These are phyloP conservation scores for Trachops cirrhosus DNA, from an alignment of 2,797 vertebrate genomes.

Conservation along the genomic window DNA sequence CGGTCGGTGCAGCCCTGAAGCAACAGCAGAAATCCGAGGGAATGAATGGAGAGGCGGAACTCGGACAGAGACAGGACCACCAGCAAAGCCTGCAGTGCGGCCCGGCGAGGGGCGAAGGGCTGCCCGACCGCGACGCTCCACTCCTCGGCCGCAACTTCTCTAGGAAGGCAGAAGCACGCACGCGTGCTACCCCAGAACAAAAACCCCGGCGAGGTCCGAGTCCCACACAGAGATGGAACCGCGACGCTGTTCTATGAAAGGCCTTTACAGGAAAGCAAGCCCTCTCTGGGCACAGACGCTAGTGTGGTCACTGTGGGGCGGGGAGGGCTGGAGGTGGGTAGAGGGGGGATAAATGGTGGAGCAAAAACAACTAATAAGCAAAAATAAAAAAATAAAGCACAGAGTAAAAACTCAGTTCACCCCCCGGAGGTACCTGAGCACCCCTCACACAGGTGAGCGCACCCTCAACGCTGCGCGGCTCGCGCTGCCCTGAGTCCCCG, in stretches of 20 bases:
- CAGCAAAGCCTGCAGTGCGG: neutral
- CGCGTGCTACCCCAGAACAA: neutral
- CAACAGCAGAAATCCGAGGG: neutral
- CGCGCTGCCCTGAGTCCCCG: neutral
- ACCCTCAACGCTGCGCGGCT: accelerated
- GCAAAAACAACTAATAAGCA: neutral
- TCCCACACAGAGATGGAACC: neutral
- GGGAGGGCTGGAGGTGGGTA: neutral
- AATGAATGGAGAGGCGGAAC: neutral
- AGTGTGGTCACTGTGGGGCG: too few relatives aligned
- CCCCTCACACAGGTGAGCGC: neutral
- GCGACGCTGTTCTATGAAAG: neutral
- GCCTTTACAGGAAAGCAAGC: neutral
- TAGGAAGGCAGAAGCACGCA: neutral
- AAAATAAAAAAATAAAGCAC: neutral
- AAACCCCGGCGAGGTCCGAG: neutral
- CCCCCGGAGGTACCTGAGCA: neutral
- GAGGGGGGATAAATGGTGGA: too few relatives aligned
- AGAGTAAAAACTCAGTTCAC: neutral
- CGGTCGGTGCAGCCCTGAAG: neutral
- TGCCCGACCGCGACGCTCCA: neutral
- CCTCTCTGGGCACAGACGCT: neutral
- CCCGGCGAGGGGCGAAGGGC: neutral
- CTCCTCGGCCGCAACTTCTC: neutral
- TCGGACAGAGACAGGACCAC: neutral